Evolutionary conservation across 1,140 invertebrate species (phyloP), one percentile per base, ranked within the genome.

Genomic region (Prorops nasuta): DNA sequence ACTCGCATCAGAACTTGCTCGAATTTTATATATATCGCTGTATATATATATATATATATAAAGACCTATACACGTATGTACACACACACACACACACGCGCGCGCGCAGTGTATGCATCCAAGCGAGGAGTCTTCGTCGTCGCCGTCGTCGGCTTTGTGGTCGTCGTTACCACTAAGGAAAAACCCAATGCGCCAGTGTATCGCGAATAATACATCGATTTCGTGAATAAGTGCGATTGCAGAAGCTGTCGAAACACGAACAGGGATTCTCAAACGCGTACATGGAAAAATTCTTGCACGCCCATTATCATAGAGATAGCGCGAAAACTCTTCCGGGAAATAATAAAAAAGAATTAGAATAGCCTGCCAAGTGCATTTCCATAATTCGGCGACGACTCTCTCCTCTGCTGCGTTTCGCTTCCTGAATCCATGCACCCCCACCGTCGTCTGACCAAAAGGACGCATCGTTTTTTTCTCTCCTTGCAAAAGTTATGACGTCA

Each of bases 281-380:
- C n/a, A 46, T 42, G 56, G 31, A 37, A 34, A 45, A 46, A 54
- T 58, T 36, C 35, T 38, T 22, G 14, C 32, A 41, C 16, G 17
- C 20, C 24, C 51, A 58, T 60, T 60, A 58, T 58, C 57, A 60
- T 60, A 60, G 56, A 60, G 36, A 60, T 58, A 47, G 47, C 43
- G 46, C 10, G 38, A 31, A 37, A 50, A 58, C 32, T 36, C 54
- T 47, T 37, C 19, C 15, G 34, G 46, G 51, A 47, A 58, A 39
- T 58, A 50, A 54, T 54, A 54, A 58, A 58, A 60, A 58, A 53
- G 49, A 40, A 60, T 58, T 60, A 58, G 54, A 51, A 60, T 54
- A 28, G 32, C 35, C 28, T 35, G 50, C 44, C 36, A 42, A 51
- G 22, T 15, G 21, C 50, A 58, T 59, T 58, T 60, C 57, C 57